Evolutionary conservation across 2,888 invertebrate genomes (phyloP), one percentile per base, ranked within the genome.

Genomic region (Steinernema carpocapsae): DNA sequence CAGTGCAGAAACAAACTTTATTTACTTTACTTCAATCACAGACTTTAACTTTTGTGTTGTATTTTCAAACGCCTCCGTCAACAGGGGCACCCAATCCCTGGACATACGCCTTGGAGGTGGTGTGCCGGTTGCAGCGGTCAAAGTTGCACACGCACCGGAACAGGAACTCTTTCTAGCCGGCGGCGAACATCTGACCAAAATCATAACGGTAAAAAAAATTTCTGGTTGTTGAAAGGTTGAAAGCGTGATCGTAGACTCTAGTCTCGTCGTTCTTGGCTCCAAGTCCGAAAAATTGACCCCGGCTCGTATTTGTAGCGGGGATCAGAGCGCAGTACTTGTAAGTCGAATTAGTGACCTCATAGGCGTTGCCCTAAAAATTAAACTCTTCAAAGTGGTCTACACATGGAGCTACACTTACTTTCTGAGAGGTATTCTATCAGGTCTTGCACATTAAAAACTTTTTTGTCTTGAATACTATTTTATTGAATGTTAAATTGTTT

Each of bases 121-220:
- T 42, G 59, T 77, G 75, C 4, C 51, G 51, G 70, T 77, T 77
- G 75, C 77, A 77, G 12, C 78, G 73, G 76, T 83, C 83, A 71
- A 80, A 78, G 72, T 83, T 83, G 79, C 84, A 84, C 52, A 84
- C 77, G 74, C 84, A 84, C 0, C 84, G 80, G 77, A 84, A 79
- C 72, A 82, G 45, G 76, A 78, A 80, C 72, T 83, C 83, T 24
- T 76, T 77, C 46, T 71, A 17, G 24, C 1, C 43, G 42, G 74
- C 84, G 79, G 83, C 84, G 43, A 79, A 78, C 10, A 83, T 76
- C 70, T 83, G 83, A 22, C 83, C 78, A n/a, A 80, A 77, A n/a
- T 83, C 73, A 12, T 83, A 76, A 17, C 76, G 76, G 79, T 83
- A 79, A 45, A 75, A 70, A 14, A 52, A 52, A 56, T 70, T 73